Evolutionary conservation across 2,113 vertebrate species (phyloP), one percentile per base, ranked within the genome.

Genomic region (Xiphorhynchus elegans): DNA sequence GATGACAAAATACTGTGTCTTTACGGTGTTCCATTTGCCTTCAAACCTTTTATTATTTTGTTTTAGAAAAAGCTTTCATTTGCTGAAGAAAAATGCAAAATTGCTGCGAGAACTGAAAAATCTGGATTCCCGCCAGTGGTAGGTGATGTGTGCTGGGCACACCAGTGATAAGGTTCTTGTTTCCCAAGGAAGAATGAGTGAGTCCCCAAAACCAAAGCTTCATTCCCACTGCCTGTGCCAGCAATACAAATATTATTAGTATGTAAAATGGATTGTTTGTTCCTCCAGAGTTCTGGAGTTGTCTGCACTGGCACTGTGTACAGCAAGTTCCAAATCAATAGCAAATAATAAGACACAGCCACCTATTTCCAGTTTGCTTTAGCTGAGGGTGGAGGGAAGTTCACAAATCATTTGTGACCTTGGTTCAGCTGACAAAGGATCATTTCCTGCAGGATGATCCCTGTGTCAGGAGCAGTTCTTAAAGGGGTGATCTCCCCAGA

Each of bases 1-100:
- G 69, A 20, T 62, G 25, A 29, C 35, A 26, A 74, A 49, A 47
- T 62, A 42, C 23, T 17, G 6, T 42, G 14, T 66, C 53, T 60
- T 19, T 28, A 20, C 14, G 31, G 14, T 77, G 14, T n/a, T 50
- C 10, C 12, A 9, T 95, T 95, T 60, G 92, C 72, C 73, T 83
- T 64, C 49, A 90, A 66, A 55, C 42, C 1, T 24, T 63, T 83
- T 56, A 91, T 42, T 4, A 35, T 94, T 66, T 5, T 97, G 79
- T 87, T 33, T 42, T 95, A 99, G 99, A 90, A 99, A 99, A 98
- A 99, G 98, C 96, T 99, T 99, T 96, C 99, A 99, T 96, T 97
- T 99, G 79, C 98, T 99, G 90, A 99, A 99, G 98, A 99, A 99
- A 98, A 99, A 99, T 93, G 98, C 99, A 42, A 99, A 99, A 97